Conservation (phyloP, 2,888 invertebrate species). For the Thysanoteuthis rhombus region DNA sequence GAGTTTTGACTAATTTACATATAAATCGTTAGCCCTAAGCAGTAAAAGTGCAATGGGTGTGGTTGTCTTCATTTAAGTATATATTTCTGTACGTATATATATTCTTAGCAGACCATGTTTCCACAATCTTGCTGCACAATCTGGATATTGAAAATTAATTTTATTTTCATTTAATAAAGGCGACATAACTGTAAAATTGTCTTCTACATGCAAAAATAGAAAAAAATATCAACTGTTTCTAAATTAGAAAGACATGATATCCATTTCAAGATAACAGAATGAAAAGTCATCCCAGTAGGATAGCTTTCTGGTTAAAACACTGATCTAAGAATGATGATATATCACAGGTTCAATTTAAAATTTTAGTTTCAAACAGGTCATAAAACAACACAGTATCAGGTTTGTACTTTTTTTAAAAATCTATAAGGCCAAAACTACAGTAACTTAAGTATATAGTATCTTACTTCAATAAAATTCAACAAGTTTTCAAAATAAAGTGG, state of each 20-base stretch:
- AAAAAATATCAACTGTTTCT: background rate
- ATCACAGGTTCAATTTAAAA: too few species aligned
- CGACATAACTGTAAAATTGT: background rate
- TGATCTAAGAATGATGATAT: too few species aligned
- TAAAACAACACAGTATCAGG: too few species aligned
- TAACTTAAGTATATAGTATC: too few species aligned
- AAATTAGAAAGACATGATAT: conserved; percentile 12
- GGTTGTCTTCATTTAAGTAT: too few species aligned
- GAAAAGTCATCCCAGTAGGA: background rate
- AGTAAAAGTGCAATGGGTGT: background rate
- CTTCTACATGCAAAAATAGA: background rate
- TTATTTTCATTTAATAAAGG: background rate
- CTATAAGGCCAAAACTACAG: too few species aligned
- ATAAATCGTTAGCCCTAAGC: background rate
- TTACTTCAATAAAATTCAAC: too few species aligned
- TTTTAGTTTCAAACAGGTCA: too few species aligned
- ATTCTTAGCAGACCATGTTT: background rate
- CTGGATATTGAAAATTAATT: background rate
- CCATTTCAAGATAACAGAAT: background rate
- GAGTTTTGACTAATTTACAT: background rate
- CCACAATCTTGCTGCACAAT: background rate
- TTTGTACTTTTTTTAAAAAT: too few species aligned
- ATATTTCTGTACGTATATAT: background rate
- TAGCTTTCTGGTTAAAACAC: too few species aligned
- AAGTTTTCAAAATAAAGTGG: too few species aligned